These are phyloP conservation scores for Sebastes trivittatus DNA, from an alignment of 2,797 vertebrate species.

Conservation along the genomic window DNA sequence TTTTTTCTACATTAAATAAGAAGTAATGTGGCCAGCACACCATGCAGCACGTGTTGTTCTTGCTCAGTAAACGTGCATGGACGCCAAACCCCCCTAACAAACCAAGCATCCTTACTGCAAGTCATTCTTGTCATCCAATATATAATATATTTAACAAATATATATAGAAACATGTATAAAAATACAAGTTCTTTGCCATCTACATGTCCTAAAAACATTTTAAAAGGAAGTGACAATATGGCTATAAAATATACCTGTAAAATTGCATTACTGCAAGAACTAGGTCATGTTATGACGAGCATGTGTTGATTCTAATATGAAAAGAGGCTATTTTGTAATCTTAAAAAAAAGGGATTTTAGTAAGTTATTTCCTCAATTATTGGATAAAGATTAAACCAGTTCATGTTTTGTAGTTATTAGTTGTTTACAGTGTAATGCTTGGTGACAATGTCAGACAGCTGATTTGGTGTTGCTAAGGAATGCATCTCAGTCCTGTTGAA, in stretches of 20 bases:
- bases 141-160: slow-evolving; percentile 75
- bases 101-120: slow-evolving; percentile 71
- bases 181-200: slow-evolving; percentile 70
- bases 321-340: slow-evolving; percentile 87
- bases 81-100: slow-evolving; percentile 69
- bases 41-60: slow-evolving; percentile 76
- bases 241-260: slow-evolving; percentile 77
- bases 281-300: slow-evolving; percentile 81
- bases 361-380: slow-evolving; percentile 84
- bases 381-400: slow-evolving; percentile 74
- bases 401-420: slow-evolving; percentile 87
- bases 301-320: slow-evolving; percentile 82
- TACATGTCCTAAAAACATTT: slow-evolving; percentile 74
- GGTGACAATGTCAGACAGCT: slow-evolving; percentile 74
- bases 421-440: slow-evolving; percentile 79
- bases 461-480: slow-evolving; percentile 68
- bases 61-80: slow-evolving; percentile 83
- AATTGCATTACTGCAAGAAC: slow-evolving; percentile 79
- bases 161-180: slow-evolving; percentile 74
- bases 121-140: slow-evolving; percentile 76
- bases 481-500: slow-evolving; percentile 65
- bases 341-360: slow-evolving; percentile 78
- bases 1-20: slow-evolving; percentile 70
- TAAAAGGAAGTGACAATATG: slow-evolving; percentile 73
- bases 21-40: slow-evolving; percentile 66